These are phyloP conservation scores for Porites evermanni DNA, from an alignment of 92 coral and sea anemone genomes.

Conservation along the genomic window DNA sequence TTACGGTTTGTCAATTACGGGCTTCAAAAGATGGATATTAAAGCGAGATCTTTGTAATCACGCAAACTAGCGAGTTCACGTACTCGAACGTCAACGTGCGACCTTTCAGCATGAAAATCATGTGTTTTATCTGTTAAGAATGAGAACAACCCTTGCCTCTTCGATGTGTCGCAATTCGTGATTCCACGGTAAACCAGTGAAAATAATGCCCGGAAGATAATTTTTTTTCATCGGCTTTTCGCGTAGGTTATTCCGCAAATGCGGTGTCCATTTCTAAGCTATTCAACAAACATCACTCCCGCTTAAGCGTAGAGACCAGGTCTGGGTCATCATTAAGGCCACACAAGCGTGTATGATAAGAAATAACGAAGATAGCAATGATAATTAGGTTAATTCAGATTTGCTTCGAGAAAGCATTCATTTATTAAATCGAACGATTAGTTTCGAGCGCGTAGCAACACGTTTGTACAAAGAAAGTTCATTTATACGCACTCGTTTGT, in stretches of 20 bases:
- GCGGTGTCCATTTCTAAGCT: slow-evolving; percentile 5
- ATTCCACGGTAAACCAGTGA: background rate
- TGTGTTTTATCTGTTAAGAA: background rate
- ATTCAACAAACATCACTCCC: background rate
- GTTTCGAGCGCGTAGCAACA: slow-evolving; percentile 17
- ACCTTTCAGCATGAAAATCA: background rate
- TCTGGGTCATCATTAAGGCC: background rate
- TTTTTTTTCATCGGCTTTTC: background rate
- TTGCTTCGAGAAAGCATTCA: background rate
- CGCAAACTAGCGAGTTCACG: background rate
- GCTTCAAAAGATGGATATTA: background rate
- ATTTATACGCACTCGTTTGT: too few species aligned
- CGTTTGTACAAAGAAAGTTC: slow-evolving; percentile 1
- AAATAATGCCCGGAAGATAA: too few species aligned
- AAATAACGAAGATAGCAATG: background rate
- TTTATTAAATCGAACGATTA: background rate
- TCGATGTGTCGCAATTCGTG: slow-evolving; percentile 9
- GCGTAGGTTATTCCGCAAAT: background rate
- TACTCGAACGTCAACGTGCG: background rate
- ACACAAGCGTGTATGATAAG: background rate
- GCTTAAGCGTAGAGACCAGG: background rate
- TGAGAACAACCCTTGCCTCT: background rate
- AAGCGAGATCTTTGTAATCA: background rate
- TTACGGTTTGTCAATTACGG: background rate
- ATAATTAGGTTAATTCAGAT: slow-evolving; percentile 31